Percentiles rank a stretch among this genome's conserved stretches.
These are phyloP conservation scores for Ambastaia sidthimunki DNA, from an alignment of 2,797 vertebrate genomes.

Conservation along the genomic window DNA sequence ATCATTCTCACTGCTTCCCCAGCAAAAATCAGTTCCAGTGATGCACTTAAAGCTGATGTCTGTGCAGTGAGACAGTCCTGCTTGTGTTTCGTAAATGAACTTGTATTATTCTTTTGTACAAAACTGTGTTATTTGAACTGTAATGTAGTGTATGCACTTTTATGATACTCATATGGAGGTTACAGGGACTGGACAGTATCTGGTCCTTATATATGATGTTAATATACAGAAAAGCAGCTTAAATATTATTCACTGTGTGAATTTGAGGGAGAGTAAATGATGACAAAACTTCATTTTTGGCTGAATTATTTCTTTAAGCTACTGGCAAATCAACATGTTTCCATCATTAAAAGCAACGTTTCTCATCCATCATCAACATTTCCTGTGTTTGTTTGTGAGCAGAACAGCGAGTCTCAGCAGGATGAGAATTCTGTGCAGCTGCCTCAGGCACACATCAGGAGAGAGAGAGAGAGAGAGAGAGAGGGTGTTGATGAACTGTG, in stretches of 20 bases:
- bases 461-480: not conserved
- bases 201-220: no score
- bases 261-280: not conserved
- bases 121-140: no score
- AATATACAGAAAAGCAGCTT: not conserved
- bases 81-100: no score
- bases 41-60: no score
- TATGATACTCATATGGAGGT: no score
- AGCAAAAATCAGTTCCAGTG: no score
- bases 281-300: not conserved
- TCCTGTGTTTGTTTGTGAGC: not conserved
- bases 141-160: no score
- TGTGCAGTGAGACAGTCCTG: no score
- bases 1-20: not conserved
- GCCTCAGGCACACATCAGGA: conserved; percentile 14
- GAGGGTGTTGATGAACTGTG: conserved; percentile 31
- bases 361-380: not conserved
- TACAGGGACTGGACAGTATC: no score
- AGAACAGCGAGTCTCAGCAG: not conserved
- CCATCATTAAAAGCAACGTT: not conserved
- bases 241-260: not conserved
- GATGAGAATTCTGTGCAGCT: not conserved
- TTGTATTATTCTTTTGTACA: no score
- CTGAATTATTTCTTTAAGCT: not conserved
- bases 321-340: not conserved